These are phyloP conservation scores for Aricia agestis DNA, from an alignment of 1,140 invertebrate species.

Conservation along the genomic window DNA sequence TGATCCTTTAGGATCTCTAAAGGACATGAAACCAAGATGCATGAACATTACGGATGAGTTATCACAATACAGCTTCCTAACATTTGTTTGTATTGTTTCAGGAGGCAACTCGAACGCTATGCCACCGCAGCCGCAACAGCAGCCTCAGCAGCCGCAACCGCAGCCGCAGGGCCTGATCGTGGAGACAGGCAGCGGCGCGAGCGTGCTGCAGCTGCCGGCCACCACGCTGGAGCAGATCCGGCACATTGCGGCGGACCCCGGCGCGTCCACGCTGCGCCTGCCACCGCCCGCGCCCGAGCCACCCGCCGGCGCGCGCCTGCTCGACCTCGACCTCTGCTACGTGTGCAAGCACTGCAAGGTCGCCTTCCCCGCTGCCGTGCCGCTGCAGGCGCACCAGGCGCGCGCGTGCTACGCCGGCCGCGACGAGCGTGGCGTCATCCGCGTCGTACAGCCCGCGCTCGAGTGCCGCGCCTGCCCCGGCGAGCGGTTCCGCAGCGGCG, in stretches of 20 bases:
- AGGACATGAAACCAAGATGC: neutral
- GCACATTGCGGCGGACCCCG: slow-evolving; percentile 80
- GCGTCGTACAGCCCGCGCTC: slow-evolving; percentile 82
- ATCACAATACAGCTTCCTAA: neutral
- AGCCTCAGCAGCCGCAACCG: slow-evolving; percentile 62
- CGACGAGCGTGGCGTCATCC: slow-evolving; percentile 80
- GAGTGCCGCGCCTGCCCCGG: slow-evolving; percentile 83
- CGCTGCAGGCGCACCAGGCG: slow-evolving; percentile 84
- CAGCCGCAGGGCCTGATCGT: slow-evolving; percentile 70
- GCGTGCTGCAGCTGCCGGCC: slow-evolving; percentile 80
- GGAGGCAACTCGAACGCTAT: slow-evolving; percentile 44
- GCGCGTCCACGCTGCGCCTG: slow-evolving; percentile 80
- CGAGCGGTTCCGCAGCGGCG: slow-evolving; percentile 77
- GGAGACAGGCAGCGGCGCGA: slow-evolving; percentile 77
- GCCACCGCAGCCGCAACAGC: slow-evolving; percentile 28
- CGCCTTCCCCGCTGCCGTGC: slow-evolving; percentile 85
- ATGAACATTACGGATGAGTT: no score
- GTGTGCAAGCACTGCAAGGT: slow-evolving; percentile 91
- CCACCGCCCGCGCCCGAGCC: slow-evolving; percentile 74
- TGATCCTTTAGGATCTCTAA: no score
- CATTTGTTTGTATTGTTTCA: slow-evolving; percentile 48
- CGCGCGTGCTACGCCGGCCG: slow-evolving; percentile 80
- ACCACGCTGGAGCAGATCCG: slow-evolving; percentile 81
- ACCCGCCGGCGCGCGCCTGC: slow-evolving; percentile 71
- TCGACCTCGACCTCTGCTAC: slow-evolving; percentile 87